These are phyloP conservation scores for Tapirus terrestris DNA, from an alignment of 2,113 vertebrate genomes.

Conservation along the genomic window DNA sequence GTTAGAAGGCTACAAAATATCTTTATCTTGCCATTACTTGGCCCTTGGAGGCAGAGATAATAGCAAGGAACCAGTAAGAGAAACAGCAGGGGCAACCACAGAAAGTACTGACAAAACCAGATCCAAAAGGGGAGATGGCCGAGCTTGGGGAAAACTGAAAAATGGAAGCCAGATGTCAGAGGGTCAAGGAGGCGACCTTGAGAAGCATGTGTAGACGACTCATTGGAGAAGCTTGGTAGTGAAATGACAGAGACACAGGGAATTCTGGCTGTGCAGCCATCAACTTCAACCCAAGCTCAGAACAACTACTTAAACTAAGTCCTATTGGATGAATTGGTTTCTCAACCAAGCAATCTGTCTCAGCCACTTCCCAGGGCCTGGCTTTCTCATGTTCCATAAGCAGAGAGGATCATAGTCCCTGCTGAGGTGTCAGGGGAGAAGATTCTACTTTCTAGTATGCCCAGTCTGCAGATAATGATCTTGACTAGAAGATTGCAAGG, in stretches of 20 bases:
- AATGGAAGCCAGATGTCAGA: background rate
- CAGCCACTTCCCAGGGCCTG: slow-evolving; percentile 36
- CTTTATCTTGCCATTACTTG: background rate
- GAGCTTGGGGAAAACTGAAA: background rate
- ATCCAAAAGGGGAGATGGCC: background rate
- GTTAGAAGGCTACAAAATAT: background rate
- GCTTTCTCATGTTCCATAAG: slow-evolving; percentile 1
- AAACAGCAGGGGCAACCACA: background rate
- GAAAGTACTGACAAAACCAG: background rate
- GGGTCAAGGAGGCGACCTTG: background rate
- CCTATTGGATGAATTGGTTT: slow-evolving; percentile 32
- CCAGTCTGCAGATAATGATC: slow-evolving; percentile 47
- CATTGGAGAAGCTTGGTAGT: background rate
- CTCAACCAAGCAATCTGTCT: slow-evolving; percentile 50
- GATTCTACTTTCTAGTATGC: background rate
- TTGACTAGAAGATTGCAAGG: slow-evolving; percentile 42
- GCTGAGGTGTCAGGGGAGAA: background rate
- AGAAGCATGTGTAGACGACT: background rate
- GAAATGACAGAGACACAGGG: background rate
- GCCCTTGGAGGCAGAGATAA: background rate
- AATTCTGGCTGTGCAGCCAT: background rate
- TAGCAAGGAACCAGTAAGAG: background rate
- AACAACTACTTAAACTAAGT: background rate
- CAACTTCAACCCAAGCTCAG: slow-evolving; percentile 2
- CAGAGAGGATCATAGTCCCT: slow-evolving; percentile 38